These are phyloP conservation scores for Suncus etruscus DNA, from an alignment of 2,113 vertebrate species.

Conservation along the genomic window DNA sequence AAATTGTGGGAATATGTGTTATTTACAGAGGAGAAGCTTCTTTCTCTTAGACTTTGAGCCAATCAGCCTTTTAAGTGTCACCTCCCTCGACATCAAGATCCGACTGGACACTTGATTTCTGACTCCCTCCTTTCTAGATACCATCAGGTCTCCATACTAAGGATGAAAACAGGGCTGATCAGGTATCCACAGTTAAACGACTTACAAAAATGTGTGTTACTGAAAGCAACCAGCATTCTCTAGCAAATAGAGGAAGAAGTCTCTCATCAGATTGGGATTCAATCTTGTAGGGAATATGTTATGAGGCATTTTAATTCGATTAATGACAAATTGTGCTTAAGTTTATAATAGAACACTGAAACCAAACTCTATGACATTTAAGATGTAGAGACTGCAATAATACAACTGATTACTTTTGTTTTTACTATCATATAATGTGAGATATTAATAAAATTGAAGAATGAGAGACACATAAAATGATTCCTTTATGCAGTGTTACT, in stretches of 20 bases:
- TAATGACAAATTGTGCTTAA: not conserved
- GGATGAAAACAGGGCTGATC: not conserved
- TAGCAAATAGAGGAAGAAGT: not conserved
- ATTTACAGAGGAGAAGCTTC: not conserved
- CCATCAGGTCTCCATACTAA: not conserved
- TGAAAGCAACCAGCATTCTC: not conserved
- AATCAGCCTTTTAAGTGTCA: not conserved
- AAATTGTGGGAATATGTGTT: not conserved
- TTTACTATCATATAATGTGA: not conserved
- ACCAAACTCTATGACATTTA: not conserved
- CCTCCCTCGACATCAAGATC: not conserved
- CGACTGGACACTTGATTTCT: not conserved
- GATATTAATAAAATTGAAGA: not conserved
- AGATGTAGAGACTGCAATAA: constrained; percentile 14
- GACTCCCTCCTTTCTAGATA: not conserved
- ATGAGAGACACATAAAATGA: not conserved
- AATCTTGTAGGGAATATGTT: not conserved
- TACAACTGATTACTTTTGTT: constrained; percentile 19
- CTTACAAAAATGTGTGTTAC: not conserved
- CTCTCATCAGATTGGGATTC: not conserved
- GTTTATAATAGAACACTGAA: not conserved
- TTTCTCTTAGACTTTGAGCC: not conserved
- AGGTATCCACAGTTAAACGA: not conserved
- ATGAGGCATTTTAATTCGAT: not conserved
- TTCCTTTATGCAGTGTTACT: not conserved